These are phyloP conservation scores for Eurosta solidaginis DNA, from an alignment of 1,140 invertebrate genomes.

Conservation along the genomic window DNA sequence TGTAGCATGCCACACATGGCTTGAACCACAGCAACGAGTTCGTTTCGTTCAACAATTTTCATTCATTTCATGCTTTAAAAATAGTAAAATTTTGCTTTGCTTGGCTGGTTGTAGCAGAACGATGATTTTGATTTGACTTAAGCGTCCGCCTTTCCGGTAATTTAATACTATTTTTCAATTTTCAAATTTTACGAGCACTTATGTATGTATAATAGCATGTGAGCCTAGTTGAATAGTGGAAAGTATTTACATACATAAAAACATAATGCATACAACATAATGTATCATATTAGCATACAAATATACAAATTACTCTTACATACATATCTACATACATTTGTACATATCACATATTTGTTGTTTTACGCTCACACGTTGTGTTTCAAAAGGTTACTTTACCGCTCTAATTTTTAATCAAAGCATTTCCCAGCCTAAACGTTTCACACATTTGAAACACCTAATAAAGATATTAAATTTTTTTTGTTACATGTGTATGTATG, in stretches of 20 bases:
- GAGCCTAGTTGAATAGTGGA: neutral
- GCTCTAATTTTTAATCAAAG: neutral
- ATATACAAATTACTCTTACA: too few species aligned
- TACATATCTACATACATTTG: neutral
- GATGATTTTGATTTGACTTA: slow-evolving; percentile 16
- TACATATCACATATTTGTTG: too few species aligned
- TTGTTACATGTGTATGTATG: neutral
- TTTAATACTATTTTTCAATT: slow-evolving; percentile 32
- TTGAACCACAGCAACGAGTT: neutral
- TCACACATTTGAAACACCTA: slow-evolving; percentile 8
- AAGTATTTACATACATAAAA: neutral
- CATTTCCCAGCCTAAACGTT: neutral
- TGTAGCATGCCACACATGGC: neutral
- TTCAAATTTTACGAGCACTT: slow-evolving; percentile 1
- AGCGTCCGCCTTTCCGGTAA: neutral
- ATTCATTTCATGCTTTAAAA: neutral
- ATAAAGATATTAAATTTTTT: slow-evolving; percentile 13
- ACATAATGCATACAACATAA: neutral
- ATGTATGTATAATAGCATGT: neutral
- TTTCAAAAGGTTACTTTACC: neutral
- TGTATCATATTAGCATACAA: too few species aligned
- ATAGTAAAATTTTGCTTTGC: neutral
- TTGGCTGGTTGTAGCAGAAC: neutral
- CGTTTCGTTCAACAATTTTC: neutral
- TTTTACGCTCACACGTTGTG: neutral